Evolutionary conservation across 2,888 invertebrate species (phyloP), one percentile per base, ranked within the genome.

Genomic region (Cheilosia vulpina): DNA sequence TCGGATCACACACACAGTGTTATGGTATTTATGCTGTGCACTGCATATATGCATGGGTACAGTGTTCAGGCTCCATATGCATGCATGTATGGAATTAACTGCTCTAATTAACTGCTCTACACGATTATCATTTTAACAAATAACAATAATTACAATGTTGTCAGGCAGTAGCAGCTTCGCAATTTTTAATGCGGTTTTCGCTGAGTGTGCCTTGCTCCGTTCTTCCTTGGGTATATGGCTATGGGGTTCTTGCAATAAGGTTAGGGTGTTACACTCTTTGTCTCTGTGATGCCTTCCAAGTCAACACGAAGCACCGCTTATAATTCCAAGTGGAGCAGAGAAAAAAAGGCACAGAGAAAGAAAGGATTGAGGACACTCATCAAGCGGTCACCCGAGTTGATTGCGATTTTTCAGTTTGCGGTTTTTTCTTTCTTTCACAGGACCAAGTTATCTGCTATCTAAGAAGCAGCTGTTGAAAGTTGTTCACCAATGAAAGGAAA

Each of bases 61-160:
- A 53, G 21, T 38, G 34, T 13, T 41, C 19, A 53, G 21, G 50
- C n/a, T 65, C 62, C 43, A 60, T 58, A 53, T 58, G 66, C 60
- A 27, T 72, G 55, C 76, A 81, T 82, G 38, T 68, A 45, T 68
- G 68, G 50, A 81, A 81, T 77, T 81, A 85, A 76, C 76, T 77
- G 81, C 82, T 73, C 85, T 87, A 87, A 87, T 87, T 87, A 82
- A 78, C 87, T 82, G 77, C 81, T 71, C 77, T 71, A 65, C 82
- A 87, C 65, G 87, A 87, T 87, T 87, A 78, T 78, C 87, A 82
- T 73, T 87, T 87, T 73, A 87, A 78, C 73, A 87, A 85, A 85
- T 76, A 85, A 85, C 57, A 68, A 85, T 76, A 68, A 76, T 72
- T 69, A 85, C 53, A 45, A 73, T 47, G 62, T 47, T 75, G 57